These are phyloP conservation scores for Hiodon tergisus DNA, from an alignment of 2,113 vertebrate species.

Conservation along the genomic window DNA sequence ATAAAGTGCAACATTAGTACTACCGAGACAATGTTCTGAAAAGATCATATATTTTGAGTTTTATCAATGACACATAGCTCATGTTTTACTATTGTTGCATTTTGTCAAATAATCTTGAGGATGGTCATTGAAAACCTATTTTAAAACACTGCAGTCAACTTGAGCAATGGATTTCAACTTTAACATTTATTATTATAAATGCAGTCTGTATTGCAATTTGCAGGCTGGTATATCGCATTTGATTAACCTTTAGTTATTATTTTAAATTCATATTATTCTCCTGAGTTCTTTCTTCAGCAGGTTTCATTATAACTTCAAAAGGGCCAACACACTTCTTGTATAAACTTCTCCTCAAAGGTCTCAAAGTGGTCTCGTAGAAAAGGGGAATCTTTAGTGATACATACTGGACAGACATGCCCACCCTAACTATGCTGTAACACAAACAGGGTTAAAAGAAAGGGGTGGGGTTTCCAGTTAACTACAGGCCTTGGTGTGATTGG, in stretches of 20 bases:
- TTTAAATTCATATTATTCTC: constrained; percentile 2
- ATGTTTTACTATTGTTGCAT: neutral
- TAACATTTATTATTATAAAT: no score
- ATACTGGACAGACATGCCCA: no score
- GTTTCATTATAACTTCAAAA: no score
- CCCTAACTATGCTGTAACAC: neutral
- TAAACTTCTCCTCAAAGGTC: no score
- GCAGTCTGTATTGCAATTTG: neutral
- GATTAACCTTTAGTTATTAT: constrained; percentile 1
- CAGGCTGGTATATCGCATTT: neutral
- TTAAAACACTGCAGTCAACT: neutral
- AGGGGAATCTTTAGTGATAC: neutral
- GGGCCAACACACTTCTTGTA: no score
- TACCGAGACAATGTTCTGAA: no score
- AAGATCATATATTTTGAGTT: no score
- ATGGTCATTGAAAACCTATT: neutral
- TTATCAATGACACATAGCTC: no score
- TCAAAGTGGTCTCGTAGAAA: neutral
- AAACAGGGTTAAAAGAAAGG: neutral
- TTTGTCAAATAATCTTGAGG: neutral
- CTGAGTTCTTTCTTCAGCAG: neutral
- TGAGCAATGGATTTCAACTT: no score
- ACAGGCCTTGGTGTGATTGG: neutral
- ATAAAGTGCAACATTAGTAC: no score
- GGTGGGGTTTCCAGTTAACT: neutral